Evolutionary conservation across 2,888 invertebrate genomes (phyloP).

Genomic region (Melanophora roralis): DNA sequence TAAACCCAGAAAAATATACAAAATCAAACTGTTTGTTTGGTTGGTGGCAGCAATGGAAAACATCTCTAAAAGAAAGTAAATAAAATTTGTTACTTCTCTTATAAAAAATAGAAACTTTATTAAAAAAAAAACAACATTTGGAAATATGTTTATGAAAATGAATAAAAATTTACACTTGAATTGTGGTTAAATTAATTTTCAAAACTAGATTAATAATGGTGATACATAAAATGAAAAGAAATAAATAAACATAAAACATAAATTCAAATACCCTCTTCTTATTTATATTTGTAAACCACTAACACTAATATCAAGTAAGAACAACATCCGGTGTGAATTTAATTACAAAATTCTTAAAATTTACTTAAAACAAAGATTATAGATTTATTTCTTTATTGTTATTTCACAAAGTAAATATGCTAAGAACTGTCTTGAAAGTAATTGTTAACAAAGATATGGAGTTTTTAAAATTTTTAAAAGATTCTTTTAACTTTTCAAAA

Average conservation of each 20-base stretch:
- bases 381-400: slow-evolving; percentile 1
- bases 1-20: not conserved
- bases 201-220: slow-evolving; percentile 56
- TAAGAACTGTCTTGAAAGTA: not conserved
- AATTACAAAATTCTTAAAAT: slow-evolving; percentile 9
- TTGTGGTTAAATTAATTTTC: slow-evolving; percentile 54
- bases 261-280: slow-evolving; percentile 23
- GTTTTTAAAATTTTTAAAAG: too few species aligned
- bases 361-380: slow-evolving; percentile 30
- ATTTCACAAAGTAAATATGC: not conserved
- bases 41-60: slow-evolving; percentile 5
- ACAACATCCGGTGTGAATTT: slow-evolving; percentile 49
- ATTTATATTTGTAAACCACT: too few species aligned
- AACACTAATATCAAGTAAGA: slow-evolving; percentile 6
- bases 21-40: too few species aligned
- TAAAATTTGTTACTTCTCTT: slow-evolving; percentile 42
- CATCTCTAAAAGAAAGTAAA: slow-evolving; percentile 40
- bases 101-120: slow-evolving; percentile 11
- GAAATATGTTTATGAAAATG: slow-evolving; percentile 7
- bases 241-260: slow-evolving; percentile 1
- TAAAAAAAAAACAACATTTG: slow-evolving; percentile 16
- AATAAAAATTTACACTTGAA: slow-evolving; percentile 58
- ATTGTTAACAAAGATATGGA: not conserved
- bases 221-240: slow-evolving; percentile 15
- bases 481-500: too few species aligned